Percentiles rank a stretch among this genome's conserved stretches.
Evolutionary conservation across 1,140 invertebrate species (phyloP).

Genomic region (Oscheius sp.): DNA sequence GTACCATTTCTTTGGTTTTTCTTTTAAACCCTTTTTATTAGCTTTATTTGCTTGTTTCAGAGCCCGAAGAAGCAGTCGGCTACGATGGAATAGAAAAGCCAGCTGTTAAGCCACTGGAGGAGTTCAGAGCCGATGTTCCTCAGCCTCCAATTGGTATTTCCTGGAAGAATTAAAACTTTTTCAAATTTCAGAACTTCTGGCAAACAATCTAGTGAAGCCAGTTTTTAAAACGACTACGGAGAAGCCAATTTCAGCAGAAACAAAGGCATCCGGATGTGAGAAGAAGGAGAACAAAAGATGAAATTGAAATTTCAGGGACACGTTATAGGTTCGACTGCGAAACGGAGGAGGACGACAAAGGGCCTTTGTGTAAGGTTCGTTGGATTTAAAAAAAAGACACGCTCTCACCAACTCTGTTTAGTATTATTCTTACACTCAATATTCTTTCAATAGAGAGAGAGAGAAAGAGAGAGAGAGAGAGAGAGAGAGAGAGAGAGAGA

Average conservation of each 20-base stretch:
- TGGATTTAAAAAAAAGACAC: too few relatives aligned
- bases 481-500: too few relatives aligned
- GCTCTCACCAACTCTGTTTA: not conserved
- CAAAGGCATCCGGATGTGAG: too few relatives aligned
- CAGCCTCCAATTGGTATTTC: too few relatives aligned
- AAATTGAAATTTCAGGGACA: not conserved
- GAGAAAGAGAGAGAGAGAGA: too few relatives aligned
- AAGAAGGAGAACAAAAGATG: not conserved
- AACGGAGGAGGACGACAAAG: constrained; percentile 31
- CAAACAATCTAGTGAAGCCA: too few relatives aligned
- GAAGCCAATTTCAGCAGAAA: not conserved
- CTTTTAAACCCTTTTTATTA: not conserved
- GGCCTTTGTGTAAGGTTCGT: constrained; percentile 4
- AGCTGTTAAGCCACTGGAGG: not conserved
- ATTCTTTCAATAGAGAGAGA: too few relatives aligned
- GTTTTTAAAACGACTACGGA: too few relatives aligned
- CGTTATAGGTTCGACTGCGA: not conserved
- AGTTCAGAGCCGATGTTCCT: not conserved
- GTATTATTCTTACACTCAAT: not conserved
- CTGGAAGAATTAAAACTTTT: too few relatives aligned
- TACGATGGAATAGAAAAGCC: constrained; percentile 1
- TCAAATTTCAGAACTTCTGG: too few relatives aligned
- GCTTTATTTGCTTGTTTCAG: not conserved
- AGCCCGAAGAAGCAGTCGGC: constrained; percentile 1
- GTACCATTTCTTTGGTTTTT: not conserved